Conservation (phyloP, 2,888 invertebrate genomes). For the Dascillus cervinus region DNA sequence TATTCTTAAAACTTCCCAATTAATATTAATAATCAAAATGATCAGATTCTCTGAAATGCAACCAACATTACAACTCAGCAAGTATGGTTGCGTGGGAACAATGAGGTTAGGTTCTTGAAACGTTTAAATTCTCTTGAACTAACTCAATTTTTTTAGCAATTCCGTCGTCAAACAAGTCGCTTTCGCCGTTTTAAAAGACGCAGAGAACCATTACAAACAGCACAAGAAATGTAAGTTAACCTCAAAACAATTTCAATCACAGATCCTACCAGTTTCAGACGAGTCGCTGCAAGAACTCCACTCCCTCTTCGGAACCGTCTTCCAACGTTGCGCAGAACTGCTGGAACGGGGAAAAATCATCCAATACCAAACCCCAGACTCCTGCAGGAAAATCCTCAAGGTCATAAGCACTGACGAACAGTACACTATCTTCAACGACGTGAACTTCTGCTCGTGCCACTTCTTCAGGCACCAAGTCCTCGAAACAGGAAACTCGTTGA, state of each 20-base stretch:
- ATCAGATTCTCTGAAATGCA: too few species aligned
- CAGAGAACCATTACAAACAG: constrained; percentile 20
- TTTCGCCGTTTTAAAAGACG: constrained; percentile 20
- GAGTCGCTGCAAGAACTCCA: constrained; percentile 49
- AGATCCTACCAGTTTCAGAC: constrained; percentile 51
- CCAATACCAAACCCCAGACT: constrained; percentile 43
- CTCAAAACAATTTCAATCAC: too few species aligned
- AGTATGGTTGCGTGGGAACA: too few species aligned
- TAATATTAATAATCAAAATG: too few species aligned
- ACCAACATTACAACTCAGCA: too few species aligned
- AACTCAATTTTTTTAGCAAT: too few species aligned
- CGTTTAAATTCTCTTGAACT: too few species aligned
- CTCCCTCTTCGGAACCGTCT: constrained; percentile 50
- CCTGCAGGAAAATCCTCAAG: constrained; percentile 48
- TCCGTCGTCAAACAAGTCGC: too few species aligned
- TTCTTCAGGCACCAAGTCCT: constrained; percentile 54
- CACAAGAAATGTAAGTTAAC: constrained; percentile 24
- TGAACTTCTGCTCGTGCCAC: constrained; percentile 63
- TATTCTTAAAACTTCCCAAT: too few species aligned
- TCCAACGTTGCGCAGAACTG: constrained; percentile 54
- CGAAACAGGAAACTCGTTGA: constrained; percentile 43
- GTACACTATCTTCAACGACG: constrained; percentile 53
- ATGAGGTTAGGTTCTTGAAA: too few species aligned
- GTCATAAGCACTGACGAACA: constrained; percentile 50
- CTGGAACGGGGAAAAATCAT: constrained; percentile 51